A percentile compares a stretch with the other conserved stretches of the same genome.
phyloP scores from a whole-genome alignment of 2,888 invertebrate species.

The Nysson spinosus region DNA sequence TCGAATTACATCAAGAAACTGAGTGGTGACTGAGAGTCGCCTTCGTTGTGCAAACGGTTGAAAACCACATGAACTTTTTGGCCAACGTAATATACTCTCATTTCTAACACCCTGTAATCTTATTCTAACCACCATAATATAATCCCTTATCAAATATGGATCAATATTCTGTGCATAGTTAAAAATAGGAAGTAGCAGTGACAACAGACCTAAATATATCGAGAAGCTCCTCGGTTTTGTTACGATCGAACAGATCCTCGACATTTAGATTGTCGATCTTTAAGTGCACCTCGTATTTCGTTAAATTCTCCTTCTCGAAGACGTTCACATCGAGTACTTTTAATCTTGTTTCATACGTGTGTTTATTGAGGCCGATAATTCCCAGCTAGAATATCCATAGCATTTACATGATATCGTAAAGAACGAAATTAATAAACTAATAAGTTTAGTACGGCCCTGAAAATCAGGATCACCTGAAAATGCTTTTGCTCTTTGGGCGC shows the following conservation, averaged over 20 bases:
- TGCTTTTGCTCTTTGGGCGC: conserved; percentile 83
- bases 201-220: conserved; percentile 82
- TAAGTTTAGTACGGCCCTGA: no score
- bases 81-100: no score
- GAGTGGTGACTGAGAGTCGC: no score
- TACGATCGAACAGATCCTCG: conserved; percentile 89
- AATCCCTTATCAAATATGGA: no score
- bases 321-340: conserved; percentile 83
- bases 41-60: no score
- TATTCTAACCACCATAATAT: no score
- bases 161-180: no score
- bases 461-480: conserved; percentile 71
- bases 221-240: conserved; percentile 85
- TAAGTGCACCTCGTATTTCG: conserved; percentile 88
- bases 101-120: no score
- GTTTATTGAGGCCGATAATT: conserved; percentile 87
- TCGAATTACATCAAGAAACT: no score
- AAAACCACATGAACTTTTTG: no score
- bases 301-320: conserved; percentile 82
- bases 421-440: background rate
- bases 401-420: background rate
- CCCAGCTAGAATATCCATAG: conserved; percentile 81
- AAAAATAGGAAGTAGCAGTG: background rate
- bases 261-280: conserved; percentile 94
- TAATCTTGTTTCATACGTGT: conserved; percentile 86